Evolutionary conservation across 2,888 invertebrate species (phyloP), one percentile per base, ranked within the genome.

Genomic region (Ecdyonurus torrentis): DNA sequence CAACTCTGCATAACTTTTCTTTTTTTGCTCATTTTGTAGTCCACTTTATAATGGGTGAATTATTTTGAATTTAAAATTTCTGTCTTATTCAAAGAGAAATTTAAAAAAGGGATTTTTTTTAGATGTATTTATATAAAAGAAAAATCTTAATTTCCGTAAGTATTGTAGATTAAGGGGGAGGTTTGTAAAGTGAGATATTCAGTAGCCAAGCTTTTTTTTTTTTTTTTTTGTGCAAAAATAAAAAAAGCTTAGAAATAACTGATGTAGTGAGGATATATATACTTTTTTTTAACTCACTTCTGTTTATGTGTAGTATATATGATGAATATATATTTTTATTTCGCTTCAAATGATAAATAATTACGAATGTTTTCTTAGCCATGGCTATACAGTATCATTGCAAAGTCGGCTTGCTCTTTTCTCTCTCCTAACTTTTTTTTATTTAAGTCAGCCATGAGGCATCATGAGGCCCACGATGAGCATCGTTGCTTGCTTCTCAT

Each of bases 281-380:
- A 37, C 37, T 10, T 15, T 37, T 37, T 37, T 37, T 37, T 37
- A 37, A 37, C 37, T 37, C 37, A 37, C 15, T 37, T 37, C 15
- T 37, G 7, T 37, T 37, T 37, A 37, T 37, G 37, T 15, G 15
- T 15, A 37, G 5, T 15, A 37, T 37, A 37, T 37, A 37, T 37
- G 15, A 10, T 10, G 5, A 10, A 10, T 37, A 10, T 37, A 10
- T 37, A 10, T 37, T 15, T 37, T 55, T 55, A 10, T 55, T 55
- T 55, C 55, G 55, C 55, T 55, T 55, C 55, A 55, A 55, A 55
- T 55, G 55, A 55, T 55, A 55, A 55, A 55, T 55, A 55, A 55
- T 55, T 55, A 55, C 55, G 55, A n/a, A 55, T 55, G 55, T 55
- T 55, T 55, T 55, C 55, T 55, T 55, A 55, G 55, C 55, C 55